These are phyloP conservation scores for Mola mola DNA, from an alignment of 2,113 vertebrate genomes.

Conservation along the genomic window DNA sequence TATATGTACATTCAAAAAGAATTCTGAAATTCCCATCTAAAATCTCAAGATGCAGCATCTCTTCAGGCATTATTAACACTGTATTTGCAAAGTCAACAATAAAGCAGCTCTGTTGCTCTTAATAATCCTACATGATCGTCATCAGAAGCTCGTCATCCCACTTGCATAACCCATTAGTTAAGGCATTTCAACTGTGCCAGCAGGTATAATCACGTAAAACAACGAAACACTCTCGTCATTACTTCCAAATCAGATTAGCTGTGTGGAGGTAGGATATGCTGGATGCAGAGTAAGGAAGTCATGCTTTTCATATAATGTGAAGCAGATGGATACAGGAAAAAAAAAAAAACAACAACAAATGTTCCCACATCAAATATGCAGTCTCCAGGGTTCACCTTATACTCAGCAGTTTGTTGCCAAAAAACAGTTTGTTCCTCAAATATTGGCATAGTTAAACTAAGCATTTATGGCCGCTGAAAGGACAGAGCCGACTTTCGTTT, in stretches of 20 bases:
- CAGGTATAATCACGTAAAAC: background rate
- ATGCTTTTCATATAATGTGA: background rate
- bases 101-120: too few relatives aligned
- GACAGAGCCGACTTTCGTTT: constrained; percentile 34
- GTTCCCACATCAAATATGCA: constrained; percentile 30
- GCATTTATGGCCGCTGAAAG: constrained; percentile 55
- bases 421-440: constrained; percentile 41
- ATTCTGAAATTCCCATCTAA: too few relatives aligned
- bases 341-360: constrained; percentile 9
- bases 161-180: background rate
- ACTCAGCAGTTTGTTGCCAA: constrained; percentile 52
- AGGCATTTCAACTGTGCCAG: background rate
- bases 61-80: too few relatives aligned
- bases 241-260: background rate
- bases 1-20: too few relatives aligned
- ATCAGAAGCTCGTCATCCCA: too few relatives aligned
- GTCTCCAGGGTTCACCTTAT: constrained; percentile 47
- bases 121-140: too few relatives aligned
- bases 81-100: too few relatives aligned
- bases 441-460: constrained; percentile 37
- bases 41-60: too few relatives aligned
- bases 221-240: background rate
- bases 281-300: background rate
- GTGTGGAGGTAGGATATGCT: background rate
- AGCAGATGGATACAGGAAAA: too few relatives aligned